Evolutionary conservation across 64 coral and sea anemone genomes (phyloP).

Genomic region (Acropora yongei): DNA sequence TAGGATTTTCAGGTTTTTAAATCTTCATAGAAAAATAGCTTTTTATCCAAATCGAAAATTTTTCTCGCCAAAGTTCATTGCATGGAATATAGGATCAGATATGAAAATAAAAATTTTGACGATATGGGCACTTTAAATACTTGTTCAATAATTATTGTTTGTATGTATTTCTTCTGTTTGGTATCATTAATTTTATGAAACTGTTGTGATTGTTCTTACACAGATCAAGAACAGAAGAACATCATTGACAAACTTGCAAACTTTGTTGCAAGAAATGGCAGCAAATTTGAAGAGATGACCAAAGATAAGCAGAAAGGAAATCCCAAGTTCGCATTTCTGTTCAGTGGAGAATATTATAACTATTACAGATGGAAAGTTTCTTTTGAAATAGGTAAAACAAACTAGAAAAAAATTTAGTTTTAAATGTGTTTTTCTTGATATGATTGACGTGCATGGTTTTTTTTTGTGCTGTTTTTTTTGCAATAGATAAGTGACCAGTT

Average conservation of each 20-base stretch:
- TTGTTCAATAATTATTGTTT: too few relatives aligned
- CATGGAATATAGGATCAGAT: too few relatives aligned
- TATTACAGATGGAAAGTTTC: constrained; percentile 99
- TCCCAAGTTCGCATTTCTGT: constrained; percentile 93
- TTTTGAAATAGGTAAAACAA: constrained; percentile 83
- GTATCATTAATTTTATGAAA: neutral
- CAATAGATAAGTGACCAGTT: too few relatives aligned
- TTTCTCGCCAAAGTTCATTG: too few relatives aligned
- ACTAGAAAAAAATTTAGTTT: neutral
- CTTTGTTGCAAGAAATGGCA: constrained; percentile 98
- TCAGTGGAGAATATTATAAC: constrained; percentile 87
- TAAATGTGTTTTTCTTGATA: too few relatives aligned
- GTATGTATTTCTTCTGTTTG: neutral
- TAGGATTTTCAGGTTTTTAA: too few relatives aligned
- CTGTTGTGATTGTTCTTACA: neutral
- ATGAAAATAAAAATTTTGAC: too few relatives aligned
- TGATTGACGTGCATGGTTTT: too few relatives aligned
- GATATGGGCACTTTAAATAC: too few relatives aligned
- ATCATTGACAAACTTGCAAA: constrained; percentile 99
- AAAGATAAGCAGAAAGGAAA: constrained; percentile 97
- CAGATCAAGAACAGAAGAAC: constrained; percentile 95
- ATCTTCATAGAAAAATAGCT: too few relatives aligned
- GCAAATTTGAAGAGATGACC: constrained; percentile 99
- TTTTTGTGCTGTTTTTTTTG: too few relatives aligned
- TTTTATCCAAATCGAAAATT: too few relatives aligned